phyloP scores from a whole-genome alignment of 2,797 vertebrate species.

The Thunnus albacares region DNA sequence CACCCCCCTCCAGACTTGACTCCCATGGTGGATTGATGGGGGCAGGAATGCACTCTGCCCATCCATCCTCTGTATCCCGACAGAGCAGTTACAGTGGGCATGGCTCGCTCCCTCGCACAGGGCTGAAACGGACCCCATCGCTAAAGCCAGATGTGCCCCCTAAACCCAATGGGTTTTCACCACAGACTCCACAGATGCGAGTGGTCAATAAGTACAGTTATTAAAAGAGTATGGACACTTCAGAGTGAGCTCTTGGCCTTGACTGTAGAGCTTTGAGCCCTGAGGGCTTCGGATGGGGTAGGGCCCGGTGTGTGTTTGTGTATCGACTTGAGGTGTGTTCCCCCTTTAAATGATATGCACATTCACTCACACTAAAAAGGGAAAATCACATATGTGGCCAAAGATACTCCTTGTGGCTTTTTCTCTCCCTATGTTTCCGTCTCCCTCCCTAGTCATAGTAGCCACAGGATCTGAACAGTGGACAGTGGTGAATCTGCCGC shows the following conservation, averaged over 20 bases:
- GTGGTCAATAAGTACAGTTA: constrained; percentile 98
- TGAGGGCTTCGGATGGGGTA: constrained; percentile 63
- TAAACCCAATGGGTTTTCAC: constrained; percentile 95
- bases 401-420: constrained; percentile 87
- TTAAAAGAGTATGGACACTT: constrained; percentile 82
- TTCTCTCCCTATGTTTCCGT: constrained; percentile 56
- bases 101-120: constrained; percentile 95
- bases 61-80: constrained; percentile 90
- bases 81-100: constrained; percentile 97
- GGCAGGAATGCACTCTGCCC: constrained; percentile 89
- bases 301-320: constrained; percentile 79
- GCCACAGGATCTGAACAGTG: constrained; percentile 65
- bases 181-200: constrained; percentile 95
- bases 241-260: constrained; percentile 74
- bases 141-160: constrained; percentile 98
- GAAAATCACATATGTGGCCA: constrained; percentile 91
- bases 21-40: constrained; percentile 92
- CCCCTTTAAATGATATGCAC: constrained; percentile 86
- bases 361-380: constrained; percentile 80
- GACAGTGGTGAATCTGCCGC: constrained; percentile 63
- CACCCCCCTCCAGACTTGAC: constrained; percentile 95
- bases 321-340: constrained; percentile 72
- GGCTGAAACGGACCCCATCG: constrained; percentile 96
- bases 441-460: constrained; percentile 65
- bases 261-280: constrained; percentile 75